Evolutionary conservation across 2,888 invertebrate genomes (phyloP), one percentile per base, ranked within the genome.

Genomic region (Villa cingulata): DNA sequence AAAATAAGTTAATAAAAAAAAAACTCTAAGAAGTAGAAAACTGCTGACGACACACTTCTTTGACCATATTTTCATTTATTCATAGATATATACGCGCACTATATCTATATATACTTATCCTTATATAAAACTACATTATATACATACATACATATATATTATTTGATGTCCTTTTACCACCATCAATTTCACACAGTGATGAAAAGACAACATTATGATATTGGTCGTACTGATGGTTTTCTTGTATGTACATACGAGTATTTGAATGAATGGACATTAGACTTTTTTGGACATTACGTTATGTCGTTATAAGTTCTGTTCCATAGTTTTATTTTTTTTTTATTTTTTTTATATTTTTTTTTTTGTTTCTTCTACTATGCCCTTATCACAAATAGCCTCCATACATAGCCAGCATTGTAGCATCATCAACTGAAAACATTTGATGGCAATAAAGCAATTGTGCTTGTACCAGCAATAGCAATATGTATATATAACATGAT

Each of bases 21-120:
- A 32, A 1, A 32, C 9, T 9, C 9, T n/a, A n/a, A n/a, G n/a
- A n/a, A n/a, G n/a, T n/a, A n/a, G n/a, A 37, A 46, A 42, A 46
- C 41, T 41, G 46, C 46, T 46, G 46, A 46, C 46, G 41, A 27
- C 36, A 41, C 41, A 46, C 46, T 36, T 46, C 46, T 46, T 46
- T 19, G 41, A 41, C 36, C 42, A 37, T 23, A 7, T 41, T 46
- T 46, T 46, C 37, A 29, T 41, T 20, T 37, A 12, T 3, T 12
- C 10, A 9, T 27, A 9, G 27, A 9, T 10, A 10, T 27, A 27
- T 27, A 27, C 6, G 27, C 10, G 27, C n/a, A n/a, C n/a, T n/a
- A n/a, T n/a, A n/a, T n/a, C n/a, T n/a, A n/a, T n/a, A n/a, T n/a
- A n/a, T n/a, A n/a, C n/a, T n/a, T n/a, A n/a, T n/a, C n/a, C n/a